Evolutionary conservation across 1,140 invertebrate genomes (phyloP).

Genomic region (Drosophila arizonae): DNA sequence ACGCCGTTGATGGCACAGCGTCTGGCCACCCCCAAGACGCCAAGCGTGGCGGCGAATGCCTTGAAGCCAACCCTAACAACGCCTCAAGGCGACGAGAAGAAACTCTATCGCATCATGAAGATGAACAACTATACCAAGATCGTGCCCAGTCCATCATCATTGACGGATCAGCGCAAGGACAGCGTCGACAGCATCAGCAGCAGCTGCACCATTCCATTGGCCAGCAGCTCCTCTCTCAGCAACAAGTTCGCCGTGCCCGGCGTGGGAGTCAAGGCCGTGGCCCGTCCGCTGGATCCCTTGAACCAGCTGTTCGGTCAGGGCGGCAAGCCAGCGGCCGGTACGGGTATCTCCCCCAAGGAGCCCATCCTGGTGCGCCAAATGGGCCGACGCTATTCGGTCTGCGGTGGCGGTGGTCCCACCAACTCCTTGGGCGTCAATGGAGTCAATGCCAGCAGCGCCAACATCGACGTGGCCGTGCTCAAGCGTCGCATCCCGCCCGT

Average conservation of each 20-base stretch:
- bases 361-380: slow-evolving; percentile 39
- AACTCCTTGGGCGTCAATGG: neutral
- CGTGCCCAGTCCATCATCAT: neutral
- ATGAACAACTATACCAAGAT: slow-evolving; percentile 25
- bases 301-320: too few species aligned
- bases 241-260: slow-evolving; percentile 7
- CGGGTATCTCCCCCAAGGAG: neutral
- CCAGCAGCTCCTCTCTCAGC: neutral
- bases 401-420: slow-evolving; percentile 33
- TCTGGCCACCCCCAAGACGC: neutral
- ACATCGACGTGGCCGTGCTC: slow-evolving; percentile 20
- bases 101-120: slow-evolving; percentile 46
- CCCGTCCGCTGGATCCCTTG: slow-evolving; percentile 2
- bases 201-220: neutral
- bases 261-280: slow-evolving; percentile 5
- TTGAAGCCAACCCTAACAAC: neutral
- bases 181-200: slow-evolving; percentile 45
- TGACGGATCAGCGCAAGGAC: slow-evolving; percentile 36
- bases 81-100: slow-evolving; percentile 29
- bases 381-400: slow-evolving; percentile 56
- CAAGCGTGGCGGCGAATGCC: slow-evolving; percentile 28
- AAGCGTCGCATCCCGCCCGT: slow-evolving; percentile 48
- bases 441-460: neutral
- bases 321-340: neutral
- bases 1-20: neutral